These are phyloP conservation scores for Megaptera novaeangliae DNA, from an alignment of 2,113 vertebrate species.

Conservation along the genomic window DNA sequence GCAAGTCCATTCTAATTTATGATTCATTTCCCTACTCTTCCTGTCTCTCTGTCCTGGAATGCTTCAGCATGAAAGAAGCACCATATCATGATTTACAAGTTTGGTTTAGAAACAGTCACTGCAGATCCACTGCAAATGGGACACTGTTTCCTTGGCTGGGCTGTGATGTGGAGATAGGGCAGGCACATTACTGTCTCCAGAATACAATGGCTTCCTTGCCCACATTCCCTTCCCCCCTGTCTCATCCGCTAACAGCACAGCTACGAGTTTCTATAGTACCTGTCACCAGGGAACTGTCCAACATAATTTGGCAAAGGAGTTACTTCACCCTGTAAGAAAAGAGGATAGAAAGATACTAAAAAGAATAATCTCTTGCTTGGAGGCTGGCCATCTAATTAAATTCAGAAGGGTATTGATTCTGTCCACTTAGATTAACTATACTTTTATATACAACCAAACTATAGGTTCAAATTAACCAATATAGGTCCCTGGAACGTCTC, in stretches of 20 bases:
- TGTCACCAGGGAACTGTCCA: constrained; percentile 45
- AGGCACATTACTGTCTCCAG: background rate
- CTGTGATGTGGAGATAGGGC: background rate
- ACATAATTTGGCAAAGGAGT: constrained; percentile 45
- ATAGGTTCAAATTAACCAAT: constrained; percentile 41
- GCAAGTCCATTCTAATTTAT: constrained; percentile 40
- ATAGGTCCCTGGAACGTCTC: constrained; percentile 5
- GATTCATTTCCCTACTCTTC: background rate
- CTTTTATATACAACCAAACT: constrained; percentile 58
- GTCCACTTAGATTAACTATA: constrained; percentile 64
- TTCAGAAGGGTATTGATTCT: constrained; percentile 53
- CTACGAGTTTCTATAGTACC: constrained; percentile 12
- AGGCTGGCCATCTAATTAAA: constrained; percentile 60
- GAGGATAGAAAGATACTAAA: constrained; percentile 5
- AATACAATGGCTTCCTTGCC: background rate
- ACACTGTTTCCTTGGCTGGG: background rate
- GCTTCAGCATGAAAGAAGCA: constrained; percentile 8
- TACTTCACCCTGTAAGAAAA: constrained; percentile 39
- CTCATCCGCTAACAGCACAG: background rate
- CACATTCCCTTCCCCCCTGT: background rate
- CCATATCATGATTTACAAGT: background rate
- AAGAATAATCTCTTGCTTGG: constrained; percentile 50
- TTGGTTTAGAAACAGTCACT: background rate
- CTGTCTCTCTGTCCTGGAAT: constrained; percentile 22
- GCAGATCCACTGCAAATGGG: background rate